phyloP scores from a whole-genome alignment of 2,113 vertebrate genomes.

The Cercocebus atys region DNA sequence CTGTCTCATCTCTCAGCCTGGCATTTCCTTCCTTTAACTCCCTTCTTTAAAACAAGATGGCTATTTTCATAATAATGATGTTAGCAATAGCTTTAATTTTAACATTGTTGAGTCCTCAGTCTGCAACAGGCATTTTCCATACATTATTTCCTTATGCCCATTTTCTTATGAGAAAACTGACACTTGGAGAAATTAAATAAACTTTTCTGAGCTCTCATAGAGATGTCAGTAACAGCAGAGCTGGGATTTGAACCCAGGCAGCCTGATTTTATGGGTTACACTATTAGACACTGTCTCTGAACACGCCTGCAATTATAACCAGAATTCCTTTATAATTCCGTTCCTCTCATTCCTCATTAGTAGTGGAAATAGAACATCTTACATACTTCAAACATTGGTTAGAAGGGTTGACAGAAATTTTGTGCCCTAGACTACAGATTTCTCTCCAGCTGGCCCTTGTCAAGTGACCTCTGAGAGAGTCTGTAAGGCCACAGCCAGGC shows the following conservation, averaged over 20 bases:
- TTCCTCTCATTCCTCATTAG: constrained; percentile 63
- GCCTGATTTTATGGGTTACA: too few species aligned
- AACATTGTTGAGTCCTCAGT: not conserved
- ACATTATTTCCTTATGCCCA: not conserved
- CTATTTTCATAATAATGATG: not conserved
- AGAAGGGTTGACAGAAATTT: not conserved
- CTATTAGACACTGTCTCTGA: too few species aligned
- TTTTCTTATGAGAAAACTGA: not conserved
- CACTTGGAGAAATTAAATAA: not conserved
- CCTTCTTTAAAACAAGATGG: not conserved
- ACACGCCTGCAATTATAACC: not conserved
- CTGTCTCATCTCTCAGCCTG: not conserved
- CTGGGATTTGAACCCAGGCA: not conserved
- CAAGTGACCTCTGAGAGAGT: not conserved
- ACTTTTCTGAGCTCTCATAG: not conserved
- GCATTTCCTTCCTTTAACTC: not conserved
- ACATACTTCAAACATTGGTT: constrained; percentile 53
- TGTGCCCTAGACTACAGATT: not conserved
- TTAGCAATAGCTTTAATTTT: not conserved
- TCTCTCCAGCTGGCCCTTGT: not conserved
- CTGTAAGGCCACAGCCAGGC: not conserved
- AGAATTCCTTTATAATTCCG: not conserved
- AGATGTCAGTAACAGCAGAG: fast-evolving
- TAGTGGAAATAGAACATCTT: constrained; percentile 54
- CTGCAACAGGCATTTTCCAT: not conserved